A percentile compares a stretch with the other conserved stretches of the same genome.
phyloP scores from a whole-genome alignment of 2,888 invertebrate species.

The Leptopilina drosophilae region DNA sequence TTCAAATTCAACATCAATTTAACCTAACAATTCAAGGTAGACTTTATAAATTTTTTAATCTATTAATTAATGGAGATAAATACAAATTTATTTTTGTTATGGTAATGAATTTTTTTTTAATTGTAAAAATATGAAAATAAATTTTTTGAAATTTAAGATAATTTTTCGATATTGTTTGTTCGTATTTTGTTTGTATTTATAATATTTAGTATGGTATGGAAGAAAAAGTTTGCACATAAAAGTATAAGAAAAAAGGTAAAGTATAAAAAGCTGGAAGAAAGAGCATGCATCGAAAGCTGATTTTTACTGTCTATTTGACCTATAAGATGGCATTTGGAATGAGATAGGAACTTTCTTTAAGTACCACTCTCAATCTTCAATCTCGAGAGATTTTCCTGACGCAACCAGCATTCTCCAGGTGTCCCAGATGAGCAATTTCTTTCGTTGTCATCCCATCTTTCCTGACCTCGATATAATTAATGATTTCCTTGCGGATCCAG shows the following conservation, averaged over 20 bases:
- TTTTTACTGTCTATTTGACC: conserved; percentile 6
- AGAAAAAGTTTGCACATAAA: neutral
- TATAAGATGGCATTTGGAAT: conserved; percentile 29
- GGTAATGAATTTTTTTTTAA: too few relatives aligned
- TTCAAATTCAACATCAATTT: too few relatives aligned
- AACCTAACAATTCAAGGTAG: too few relatives aligned
- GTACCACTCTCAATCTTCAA: conserved; percentile 38
- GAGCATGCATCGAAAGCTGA: conserved; percentile 5
- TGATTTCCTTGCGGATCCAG: conserved; percentile 17
- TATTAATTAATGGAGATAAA: too few relatives aligned
- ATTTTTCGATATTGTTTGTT: too few relatives aligned
- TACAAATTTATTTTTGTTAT: too few relatives aligned
- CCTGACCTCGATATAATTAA: conserved; percentile 29
- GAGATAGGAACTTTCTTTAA: conserved; percentile 38
- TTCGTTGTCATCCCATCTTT: conserved; percentile 23
- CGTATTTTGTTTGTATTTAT: too few relatives aligned
- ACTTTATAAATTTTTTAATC: too few relatives aligned
- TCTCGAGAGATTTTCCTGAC: conserved; percentile 25
- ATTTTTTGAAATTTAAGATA: too few relatives aligned
- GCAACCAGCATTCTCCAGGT: conserved; percentile 29
- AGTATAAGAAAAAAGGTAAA: neutral
- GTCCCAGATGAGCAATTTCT: conserved; percentile 19
- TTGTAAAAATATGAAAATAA: too few relatives aligned
- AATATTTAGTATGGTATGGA: too few relatives aligned
- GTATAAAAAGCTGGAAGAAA: neutral